Base-by-base conservation (phyloP, 1,140 invertebrate species). In the Leptopilina boulardi region DNA sequence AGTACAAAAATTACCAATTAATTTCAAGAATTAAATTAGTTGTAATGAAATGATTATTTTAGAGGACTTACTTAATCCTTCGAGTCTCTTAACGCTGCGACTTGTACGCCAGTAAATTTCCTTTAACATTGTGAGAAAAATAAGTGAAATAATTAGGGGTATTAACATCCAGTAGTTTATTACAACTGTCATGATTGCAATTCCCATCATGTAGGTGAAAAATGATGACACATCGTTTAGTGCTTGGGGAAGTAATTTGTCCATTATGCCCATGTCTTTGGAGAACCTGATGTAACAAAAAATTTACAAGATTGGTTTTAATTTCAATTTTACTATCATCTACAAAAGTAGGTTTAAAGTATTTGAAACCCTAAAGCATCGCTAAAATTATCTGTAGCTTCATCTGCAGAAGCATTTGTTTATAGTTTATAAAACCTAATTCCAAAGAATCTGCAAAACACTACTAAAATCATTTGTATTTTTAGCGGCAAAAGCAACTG, bases 191-290 rank as follows among this genome's bases (percentile, higher is more conserved):
- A 98, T 93, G 0, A 95, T 86, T 54, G 97, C 91, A 21, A 97
- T 95, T 80, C 96, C 96, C 44, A 95, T 75, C 18, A 96, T 91
- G 1, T 93, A 91, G 1, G 97, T 90, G 18, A 94, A 93, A 83
- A 96, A 96, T 93, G 97, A 89, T 38, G 93, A 84, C 1, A 93
- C 93, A 85, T 97, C 96, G 80, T 95, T 94, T 86, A 96, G 91
- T 1, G 93, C 92, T 71, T 92, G 91, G 38, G 97, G 97, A 51
- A 98, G 87, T 13, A 95, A 92, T 87, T 97, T 96, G 88, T 98
- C 97, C 26, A 97, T 94, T 23, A 94, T 93, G 8, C 96, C 96
- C 89, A 97, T 93, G 87, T 98, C 97, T 88, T 96, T 96, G 0
- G 95, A 95, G 89, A 96, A 97, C 44, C 86, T 87, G 38, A 13